phyloP scores from a whole-genome alignment of 2,888 invertebrate genomes.

The Arctia plantaginis region DNA sequence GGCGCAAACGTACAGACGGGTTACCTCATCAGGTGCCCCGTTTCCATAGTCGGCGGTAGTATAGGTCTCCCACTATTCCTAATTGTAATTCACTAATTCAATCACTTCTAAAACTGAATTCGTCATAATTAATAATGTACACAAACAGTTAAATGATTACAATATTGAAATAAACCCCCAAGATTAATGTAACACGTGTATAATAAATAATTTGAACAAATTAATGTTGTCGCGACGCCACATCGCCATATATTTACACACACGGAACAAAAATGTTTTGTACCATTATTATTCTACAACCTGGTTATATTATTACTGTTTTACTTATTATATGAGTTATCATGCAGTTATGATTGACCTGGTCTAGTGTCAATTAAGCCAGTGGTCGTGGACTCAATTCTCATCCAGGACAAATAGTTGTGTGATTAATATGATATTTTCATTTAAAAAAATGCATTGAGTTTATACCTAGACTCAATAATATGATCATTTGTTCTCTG shows the following conservation, averaged over 20 bases:
- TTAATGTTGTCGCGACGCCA: conserved; percentile 19
- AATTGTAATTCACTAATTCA: background rate
- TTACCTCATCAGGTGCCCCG: too few species aligned
- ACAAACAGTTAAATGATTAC: conserved; percentile 1
- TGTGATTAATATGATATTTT: too few species aligned
- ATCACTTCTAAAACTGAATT: background rate
- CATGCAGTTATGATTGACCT: too few species aligned
- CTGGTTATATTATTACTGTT: background rate
- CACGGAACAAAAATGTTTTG: conserved; percentile 8
- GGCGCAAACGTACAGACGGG: too few species aligned
- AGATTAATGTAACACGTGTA: conserved; percentile 9
- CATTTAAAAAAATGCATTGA: too few species aligned
- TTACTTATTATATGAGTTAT: background rate
- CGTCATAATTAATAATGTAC: background rate
- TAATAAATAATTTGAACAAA: conserved; percentile 20
- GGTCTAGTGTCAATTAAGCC: too few species aligned
- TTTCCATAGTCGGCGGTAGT: too few species aligned
- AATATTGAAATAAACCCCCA: conserved; percentile 9
- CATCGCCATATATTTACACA: conserved; percentile 18
- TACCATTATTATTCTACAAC: conserved; percentile 9
- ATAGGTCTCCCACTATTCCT: background rate
- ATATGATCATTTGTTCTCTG: too few species aligned
- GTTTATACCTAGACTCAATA: too few species aligned
- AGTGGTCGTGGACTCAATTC: too few species aligned
- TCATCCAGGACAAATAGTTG: too few species aligned